Evolutionary conservation across 2,797 vertebrate genomes (phyloP).

Genomic region (Notoglanidium macrostoma): DNA sequence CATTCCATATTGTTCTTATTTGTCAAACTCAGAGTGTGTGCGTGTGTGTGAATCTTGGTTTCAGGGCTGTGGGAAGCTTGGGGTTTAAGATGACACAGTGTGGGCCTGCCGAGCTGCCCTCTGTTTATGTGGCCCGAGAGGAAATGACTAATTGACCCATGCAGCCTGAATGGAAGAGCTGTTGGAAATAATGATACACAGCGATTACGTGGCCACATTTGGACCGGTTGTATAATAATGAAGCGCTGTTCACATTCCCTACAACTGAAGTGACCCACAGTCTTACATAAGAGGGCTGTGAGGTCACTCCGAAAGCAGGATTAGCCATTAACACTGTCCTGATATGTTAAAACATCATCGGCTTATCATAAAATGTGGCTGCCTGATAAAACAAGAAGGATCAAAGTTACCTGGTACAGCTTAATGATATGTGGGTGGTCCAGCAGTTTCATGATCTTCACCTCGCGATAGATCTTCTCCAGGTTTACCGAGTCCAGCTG

Average conservation of each 20-base stretch:
- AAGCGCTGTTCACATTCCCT: constrained; percentile 67
- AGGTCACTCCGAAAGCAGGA: constrained; percentile 36
- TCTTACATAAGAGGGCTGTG: constrained; percentile 49
- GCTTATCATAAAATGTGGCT: background rate
- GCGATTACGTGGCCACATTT: constrained; percentile 68
- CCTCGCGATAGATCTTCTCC: constrained; percentile 98
- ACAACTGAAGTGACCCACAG: constrained; percentile 55
- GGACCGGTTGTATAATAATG: constrained; percentile 69
- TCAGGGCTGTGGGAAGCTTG: constrained; percentile 45
- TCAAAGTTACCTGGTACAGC: constrained; percentile 90
- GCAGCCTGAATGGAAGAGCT: constrained; percentile 69
- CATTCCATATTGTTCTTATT: background rate
- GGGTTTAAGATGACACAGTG: constrained; percentile 51
- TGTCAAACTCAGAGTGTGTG: background rate
- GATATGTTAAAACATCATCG: background rate
- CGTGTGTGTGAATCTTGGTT: constrained; percentile 35
- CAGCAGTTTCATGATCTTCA: constrained; percentile 98
- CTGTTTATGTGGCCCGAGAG: constrained; percentile 68
- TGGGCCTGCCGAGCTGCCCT: constrained; percentile 59
- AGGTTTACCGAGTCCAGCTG: constrained; percentile 96
- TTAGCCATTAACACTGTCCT: constrained; percentile 33
- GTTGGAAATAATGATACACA: constrained; percentile 74
- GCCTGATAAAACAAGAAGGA: background rate
- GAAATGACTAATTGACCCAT: constrained; percentile 74
- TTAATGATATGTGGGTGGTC: constrained; percentile 98